Percentiles rank a stretch among this genome's conserved stretches.
These are phyloP conservation scores for Drosophila ustulata DNA, from an alignment of 2,888 invertebrate genomes.

Conservation along the genomic window DNA sequence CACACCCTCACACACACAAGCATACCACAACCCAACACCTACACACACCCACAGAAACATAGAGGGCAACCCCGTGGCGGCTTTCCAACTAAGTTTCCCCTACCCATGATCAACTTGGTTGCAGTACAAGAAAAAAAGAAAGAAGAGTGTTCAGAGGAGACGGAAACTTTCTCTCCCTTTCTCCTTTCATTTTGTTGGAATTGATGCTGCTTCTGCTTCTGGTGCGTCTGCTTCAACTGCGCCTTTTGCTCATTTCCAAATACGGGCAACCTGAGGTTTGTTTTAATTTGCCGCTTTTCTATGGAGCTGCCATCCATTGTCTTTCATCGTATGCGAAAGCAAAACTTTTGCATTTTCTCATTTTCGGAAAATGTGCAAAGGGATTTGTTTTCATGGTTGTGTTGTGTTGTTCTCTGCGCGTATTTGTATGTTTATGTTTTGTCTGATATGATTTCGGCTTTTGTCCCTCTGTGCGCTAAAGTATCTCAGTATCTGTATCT, in stretches of 20 bases:
- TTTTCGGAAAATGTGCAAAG: constrained; percentile 81
- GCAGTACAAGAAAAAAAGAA: constrained; percentile 28
- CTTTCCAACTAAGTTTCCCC: constrained; percentile 38
- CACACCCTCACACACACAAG: constrained; percentile 6
- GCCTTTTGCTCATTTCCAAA: constrained; percentile 74
- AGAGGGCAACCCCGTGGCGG: constrained; percentile 27
- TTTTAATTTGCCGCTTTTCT: constrained; percentile 79
- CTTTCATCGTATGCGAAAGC: constrained; percentile 58
- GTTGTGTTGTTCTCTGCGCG: constrained; percentile 46
- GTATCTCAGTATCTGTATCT: constrained; percentile 35
- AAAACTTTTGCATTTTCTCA: constrained; percentile 81
- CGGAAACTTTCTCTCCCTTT: background rate
- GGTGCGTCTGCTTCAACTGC: constrained; percentile 18
- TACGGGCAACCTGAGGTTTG: constrained; percentile 82
- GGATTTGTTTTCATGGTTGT: constrained; percentile 78
- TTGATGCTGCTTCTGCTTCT: constrained; percentile 18
- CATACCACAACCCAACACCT: constrained; percentile 10
- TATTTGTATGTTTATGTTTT: constrained; percentile 75
- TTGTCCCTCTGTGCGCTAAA: constrained; percentile 52
- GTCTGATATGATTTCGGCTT: constrained; percentile 77
- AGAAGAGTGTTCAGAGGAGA: background rate
- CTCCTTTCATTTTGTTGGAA: constrained; percentile 1
- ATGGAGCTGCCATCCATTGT: constrained; percentile 53
- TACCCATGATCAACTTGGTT: constrained; percentile 59
- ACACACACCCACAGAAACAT: constrained; percentile 12